Evolutionary conservation across 2,797 vertebrate genomes (phyloP).

Genomic region (Microtus californicus): DNA sequence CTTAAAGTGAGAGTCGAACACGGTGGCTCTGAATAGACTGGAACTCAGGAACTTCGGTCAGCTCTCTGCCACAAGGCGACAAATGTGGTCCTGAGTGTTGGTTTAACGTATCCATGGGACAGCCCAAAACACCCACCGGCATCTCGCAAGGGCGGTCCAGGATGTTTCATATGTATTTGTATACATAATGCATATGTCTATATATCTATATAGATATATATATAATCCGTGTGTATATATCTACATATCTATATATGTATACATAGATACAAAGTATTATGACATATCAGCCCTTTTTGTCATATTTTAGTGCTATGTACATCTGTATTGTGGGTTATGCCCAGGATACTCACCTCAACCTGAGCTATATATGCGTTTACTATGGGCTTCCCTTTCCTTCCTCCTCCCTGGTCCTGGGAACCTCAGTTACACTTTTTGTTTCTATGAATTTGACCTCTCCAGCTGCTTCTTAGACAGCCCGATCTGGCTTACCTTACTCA

Average conservation of each 20-base stretch:
- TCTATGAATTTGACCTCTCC: not conserved
- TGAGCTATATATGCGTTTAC: not conserved
- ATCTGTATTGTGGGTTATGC: not conserved
- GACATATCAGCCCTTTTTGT: not conserved
- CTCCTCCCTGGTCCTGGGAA: rapidly evolving
- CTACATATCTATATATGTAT: not conserved
- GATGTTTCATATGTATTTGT: not conserved
- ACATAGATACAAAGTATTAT: not conserved
- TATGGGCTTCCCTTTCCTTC: rapidly evolving
- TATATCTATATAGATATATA: not conserved
- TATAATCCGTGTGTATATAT: too few species aligned
- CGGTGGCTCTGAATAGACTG: rapidly evolving
- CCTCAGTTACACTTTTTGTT: not conserved
- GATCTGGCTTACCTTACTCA: not conserved
- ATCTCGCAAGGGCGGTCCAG: rapidly evolving
- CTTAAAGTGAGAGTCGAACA: not conserved
- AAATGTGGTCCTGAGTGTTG: too few species aligned
- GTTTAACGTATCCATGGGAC: not conserved
- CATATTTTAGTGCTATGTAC: too few species aligned
- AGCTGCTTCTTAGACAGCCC: not conserved
- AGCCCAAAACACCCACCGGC: not conserved
- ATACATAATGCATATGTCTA: not conserved
- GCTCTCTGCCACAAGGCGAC: not conserved
- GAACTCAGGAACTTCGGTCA: not conserved
- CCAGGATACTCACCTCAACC: not conserved